These are phyloP conservation scores for Apoda limacodes DNA, from an alignment of 2,888 invertebrate species.

Conservation along the genomic window DNA sequence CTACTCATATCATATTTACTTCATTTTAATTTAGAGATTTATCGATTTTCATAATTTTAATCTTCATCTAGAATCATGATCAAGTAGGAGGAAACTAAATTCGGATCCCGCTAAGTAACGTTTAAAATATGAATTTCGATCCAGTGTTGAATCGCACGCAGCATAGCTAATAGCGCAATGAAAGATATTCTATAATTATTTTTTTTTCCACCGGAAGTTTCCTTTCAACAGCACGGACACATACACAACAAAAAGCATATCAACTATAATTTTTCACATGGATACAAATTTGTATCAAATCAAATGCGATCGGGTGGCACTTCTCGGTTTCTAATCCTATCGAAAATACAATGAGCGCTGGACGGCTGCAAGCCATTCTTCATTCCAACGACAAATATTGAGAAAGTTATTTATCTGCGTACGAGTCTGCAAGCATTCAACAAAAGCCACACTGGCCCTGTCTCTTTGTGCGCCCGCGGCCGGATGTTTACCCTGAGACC, in stretches of 20 bases:
- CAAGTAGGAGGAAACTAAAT: no score
- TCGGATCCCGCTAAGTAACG: no score
- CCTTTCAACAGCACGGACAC: conserved; percentile 35
- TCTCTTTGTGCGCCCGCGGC: conserved; percentile 42
- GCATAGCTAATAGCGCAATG: no score
- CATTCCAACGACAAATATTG: conserved; percentile 66
- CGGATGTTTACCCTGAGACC: conserved; percentile 61
- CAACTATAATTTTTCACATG: conserved; percentile 38
- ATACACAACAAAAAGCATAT: conserved; percentile 35
- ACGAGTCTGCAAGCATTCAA: conserved; percentile 46
- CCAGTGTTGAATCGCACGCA: no score
- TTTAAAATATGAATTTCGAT: no score
- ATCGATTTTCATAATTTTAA: no score
- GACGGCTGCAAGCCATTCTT: conserved; percentile 53
- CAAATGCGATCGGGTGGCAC: conserved; percentile 49
- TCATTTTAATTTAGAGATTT: no score
- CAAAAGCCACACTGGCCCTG: conserved; percentile 40
- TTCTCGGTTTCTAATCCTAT: conserved; percentile 63
- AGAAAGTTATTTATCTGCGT: conserved; percentile 64
- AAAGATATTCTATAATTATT: no score
- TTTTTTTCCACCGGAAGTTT: conserved; percentile 35
- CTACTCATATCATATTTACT: no score
- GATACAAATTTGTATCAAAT: conserved; percentile 28
- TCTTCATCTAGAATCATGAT: no score
- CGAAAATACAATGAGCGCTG: conserved; percentile 47